Base-by-base conservation (phyloP, 2,888 invertebrate species). In the Andricus quercusramuli region DNA sequence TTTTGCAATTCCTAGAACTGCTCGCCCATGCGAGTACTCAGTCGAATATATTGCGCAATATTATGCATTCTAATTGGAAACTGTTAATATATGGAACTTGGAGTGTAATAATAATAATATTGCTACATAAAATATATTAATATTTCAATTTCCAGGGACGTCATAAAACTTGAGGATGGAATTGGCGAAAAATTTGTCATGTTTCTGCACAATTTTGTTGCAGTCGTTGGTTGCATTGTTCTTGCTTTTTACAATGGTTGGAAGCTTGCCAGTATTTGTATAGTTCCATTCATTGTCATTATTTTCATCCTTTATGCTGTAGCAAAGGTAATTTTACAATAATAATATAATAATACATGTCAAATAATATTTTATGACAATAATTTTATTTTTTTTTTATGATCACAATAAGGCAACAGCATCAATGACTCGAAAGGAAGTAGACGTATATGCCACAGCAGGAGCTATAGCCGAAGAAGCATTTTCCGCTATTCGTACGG, bases 141-240 rank as follows among this genome's bases (percentile, higher is more conserved):
- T 17, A n/a, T n/a, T 56, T 56, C 3, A n/a, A 22, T 37, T 77
- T 79, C 2, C 89, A 96, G 96, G 87, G 96, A 96, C 92, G 93
- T 96, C 0, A 93, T 94, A 4, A 96, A 96, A 93, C 93, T 97
- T 84, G 97, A 97, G 93, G 97, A 97, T 85, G 97, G 97, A 17
- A 95, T 97, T 64, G 97, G 97, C 0, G 97, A 97, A 90, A 97
- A 97, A 90, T 93, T 97, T 51, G 95, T 95, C 0, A 95, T 96
- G 83, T 96, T 97, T 87, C 90, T 96, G 9, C 96, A 96, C 90
- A 96, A 95, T 90, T 94, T 96, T 85, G 93, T 95, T 0, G 94
- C 95, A 0, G 96, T 96, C 89, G 79, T 96, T 15, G 94, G 96
- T 29, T 95, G 96, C 1, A 91, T 97, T n/a, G 93, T 95, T 4